Base-by-base conservation (phyloP, 2,113 vertebrate species). In the Onychorhynchus coronatus region DNA sequence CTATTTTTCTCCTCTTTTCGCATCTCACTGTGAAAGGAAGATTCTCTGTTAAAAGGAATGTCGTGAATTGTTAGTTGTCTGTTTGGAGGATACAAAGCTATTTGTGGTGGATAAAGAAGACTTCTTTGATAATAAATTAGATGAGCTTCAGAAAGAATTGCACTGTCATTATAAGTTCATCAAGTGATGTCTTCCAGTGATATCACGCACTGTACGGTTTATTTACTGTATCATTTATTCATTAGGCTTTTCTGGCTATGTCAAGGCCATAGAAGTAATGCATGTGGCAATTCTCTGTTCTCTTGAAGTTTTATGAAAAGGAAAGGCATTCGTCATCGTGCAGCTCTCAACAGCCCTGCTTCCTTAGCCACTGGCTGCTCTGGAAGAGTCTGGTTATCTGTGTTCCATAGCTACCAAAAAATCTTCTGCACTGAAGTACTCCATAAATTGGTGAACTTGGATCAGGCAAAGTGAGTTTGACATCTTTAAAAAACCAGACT, bases 11-110 rank as follows among this genome's bases (percentile, higher is more conserved):
- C 21, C 1, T 58, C 17, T 72, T 18, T 82, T 44, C 21, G 25
- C 1, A 0, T 90, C 76, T 82, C 6, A 1, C 23, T 37, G 1
- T 62, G 71, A 83, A 87, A 97, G 96, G 97, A 98, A 81, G 91
- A 97, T 85, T 94, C 89, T 41, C 79, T 98, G 25, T 87, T 98
- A 58, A 97, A 73, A 62, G 52, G 84, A 37, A 44, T 72, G 31
- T n/a, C 55, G 56, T 94, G 89, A 92, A 88, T 85, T 33, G 37
- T 96, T 85, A 98, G 80, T 97, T 56, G 91, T 97, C 82, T 98
- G 95, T 62, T 88, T 97, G 97, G 97, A 98, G 37, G 97, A 98
- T 44, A 95, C 97, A 1, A 98, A 98, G 77, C 73, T 98, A 9
- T 95, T 98, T 73, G 97, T 98, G 70, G 95, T 98, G 14, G 96